These are phyloP conservation scores for Brachyhypopomus gauderio DNA, from an alignment of 2,113 vertebrate species.

Conservation along the genomic window DNA sequence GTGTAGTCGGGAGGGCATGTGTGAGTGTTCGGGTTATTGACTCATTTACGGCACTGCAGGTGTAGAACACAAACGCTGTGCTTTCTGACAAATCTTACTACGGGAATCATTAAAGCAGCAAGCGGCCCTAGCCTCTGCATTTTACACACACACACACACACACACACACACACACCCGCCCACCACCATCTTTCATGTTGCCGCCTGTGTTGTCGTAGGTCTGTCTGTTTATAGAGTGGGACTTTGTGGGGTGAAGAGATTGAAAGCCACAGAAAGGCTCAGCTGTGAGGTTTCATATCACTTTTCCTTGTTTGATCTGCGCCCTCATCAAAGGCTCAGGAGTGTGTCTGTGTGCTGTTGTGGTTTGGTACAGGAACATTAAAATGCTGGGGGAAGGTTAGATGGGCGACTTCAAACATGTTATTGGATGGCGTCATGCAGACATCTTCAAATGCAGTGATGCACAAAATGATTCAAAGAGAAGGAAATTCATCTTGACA, in stretches of 20 bases:
- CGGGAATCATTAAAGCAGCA: conserved; percentile 42
- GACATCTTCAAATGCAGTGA: conserved; percentile 23
- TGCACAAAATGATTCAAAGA: not conserved
- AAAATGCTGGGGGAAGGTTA: conserved; percentile 33
- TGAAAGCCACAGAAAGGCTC: conserved; percentile 19
- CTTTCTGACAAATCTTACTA: conserved; percentile 43
- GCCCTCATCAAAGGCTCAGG: conserved; percentile 41
- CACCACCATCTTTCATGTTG: conserved; percentile 44
- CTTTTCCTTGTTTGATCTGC: conserved; percentile 49
- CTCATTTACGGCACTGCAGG: conserved; percentile 31
- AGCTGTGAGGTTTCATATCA: conserved; percentile 31
- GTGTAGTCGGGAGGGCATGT: not conserved
- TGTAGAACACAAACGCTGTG: conserved; percentile 29
- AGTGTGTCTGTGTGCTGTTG: conserved; percentile 44
- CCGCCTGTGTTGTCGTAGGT: conserved; percentile 29
- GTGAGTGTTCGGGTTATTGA: conserved; percentile 1
- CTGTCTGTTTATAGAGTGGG: conserved; percentile 41
- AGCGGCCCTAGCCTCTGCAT: not conserved
- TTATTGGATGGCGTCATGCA: conserved; percentile 39
- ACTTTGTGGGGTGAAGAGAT: conserved; percentile 1
- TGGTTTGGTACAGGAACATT: conserved; percentile 42
- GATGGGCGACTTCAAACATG: conserved; percentile 33
- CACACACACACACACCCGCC: conserved; percentile 29
- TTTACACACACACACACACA: not conserved
- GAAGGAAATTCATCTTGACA: conserved; percentile 26